Conservation (phyloP, 2,888 invertebrate genomes). For the Cactoblastis cactorum region DNA sequence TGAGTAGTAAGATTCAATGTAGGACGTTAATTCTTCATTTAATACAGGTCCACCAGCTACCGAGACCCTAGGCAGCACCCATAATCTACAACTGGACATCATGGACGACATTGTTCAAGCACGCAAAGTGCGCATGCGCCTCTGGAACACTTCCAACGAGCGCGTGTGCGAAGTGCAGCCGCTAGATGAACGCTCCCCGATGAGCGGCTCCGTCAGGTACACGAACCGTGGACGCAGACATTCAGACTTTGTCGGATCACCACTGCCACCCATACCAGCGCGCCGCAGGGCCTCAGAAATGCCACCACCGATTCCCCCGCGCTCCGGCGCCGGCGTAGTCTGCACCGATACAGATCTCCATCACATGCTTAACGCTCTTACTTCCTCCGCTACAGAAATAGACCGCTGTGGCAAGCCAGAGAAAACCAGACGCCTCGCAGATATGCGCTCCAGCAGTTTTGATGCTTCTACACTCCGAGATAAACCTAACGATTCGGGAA, state of each 20-base stretch:
- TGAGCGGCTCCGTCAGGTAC: slow-evolving; percentile 78
- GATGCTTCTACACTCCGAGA: slow-evolving; percentile 86
- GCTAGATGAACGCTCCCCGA: slow-evolving; percentile 82
- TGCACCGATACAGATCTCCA: slow-evolving; percentile 91
- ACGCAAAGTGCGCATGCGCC: slow-evolving; percentile 89
- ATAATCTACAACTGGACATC: slow-evolving; percentile 90
- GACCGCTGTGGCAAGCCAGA: slow-evolving; percentile 83
- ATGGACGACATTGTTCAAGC: slow-evolving; percentile 93
- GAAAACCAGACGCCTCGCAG: slow-evolving; percentile 80
- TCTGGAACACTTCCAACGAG: slow-evolving; percentile 90
- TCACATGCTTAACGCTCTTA: slow-evolving; percentile 87
- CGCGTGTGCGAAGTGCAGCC: slow-evolving; percentile 91
- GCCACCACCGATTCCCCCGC: slow-evolving; percentile 76
- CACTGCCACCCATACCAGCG: slow-evolving; percentile 80
- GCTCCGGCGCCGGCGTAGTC: slow-evolving; percentile 81
- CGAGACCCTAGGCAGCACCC: slow-evolving; percentile 86
- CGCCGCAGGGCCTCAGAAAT: slow-evolving; percentile 86
- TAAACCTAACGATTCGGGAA: slow-evolving; percentile 66
- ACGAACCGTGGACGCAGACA: slow-evolving; percentile 82
- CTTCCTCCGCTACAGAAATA: slow-evolving; percentile 90
- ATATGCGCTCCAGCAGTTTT: slow-evolving; percentile 90
- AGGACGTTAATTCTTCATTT: slow-evolving; percentile 11
- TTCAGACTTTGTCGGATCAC: slow-evolving; percentile 84
- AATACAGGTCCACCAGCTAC: slow-evolving; percentile 84
- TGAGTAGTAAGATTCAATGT: background rate